phyloP scores from a whole-genome alignment of 2,888 invertebrate genomes.

The Oxystoma pomonae region DNA sequence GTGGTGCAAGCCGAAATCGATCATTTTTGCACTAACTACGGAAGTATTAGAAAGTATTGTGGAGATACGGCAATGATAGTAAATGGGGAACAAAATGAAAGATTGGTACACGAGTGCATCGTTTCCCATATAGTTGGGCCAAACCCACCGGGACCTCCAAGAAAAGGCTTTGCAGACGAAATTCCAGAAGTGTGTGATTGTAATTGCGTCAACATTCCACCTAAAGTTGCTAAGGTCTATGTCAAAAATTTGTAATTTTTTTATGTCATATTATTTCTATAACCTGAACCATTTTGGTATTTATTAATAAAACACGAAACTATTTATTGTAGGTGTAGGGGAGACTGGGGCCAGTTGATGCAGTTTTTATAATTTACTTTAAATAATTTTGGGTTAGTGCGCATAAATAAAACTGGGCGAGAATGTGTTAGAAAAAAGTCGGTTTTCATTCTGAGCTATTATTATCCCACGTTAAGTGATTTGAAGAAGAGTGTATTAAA shows the following conservation, averaged over 20 bases:
- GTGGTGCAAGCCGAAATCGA: slow-evolving; percentile 42
- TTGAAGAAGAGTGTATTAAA: no score
- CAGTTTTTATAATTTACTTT: background rate
- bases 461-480: slow-evolving; percentile 44
- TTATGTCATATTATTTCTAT: background rate
- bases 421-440: slow-evolving; percentile 38
- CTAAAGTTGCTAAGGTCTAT: slow-evolving; percentile 16
- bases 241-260: background rate
- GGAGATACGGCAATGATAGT: slow-evolving; percentile 40
- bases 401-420: slow-evolving; percentile 39
- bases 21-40: slow-evolving; percentile 45
- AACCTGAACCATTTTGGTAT: no score
- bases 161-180: slow-evolving; percentile 18
- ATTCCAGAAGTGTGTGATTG: slow-evolving; percentile 20
- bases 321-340: background rate
- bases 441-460: slow-evolving; percentile 44
- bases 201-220: slow-evolving; percentile 19
- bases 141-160: slow-evolving; percentile 18
- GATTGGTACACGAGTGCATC: slow-evolving; percentile 40
- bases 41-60: slow-evolving; percentile 43
- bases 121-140: slow-evolving; percentile 21
- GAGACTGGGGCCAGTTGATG: background rate
- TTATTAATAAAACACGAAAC: no score
- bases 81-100: slow-evolving; percentile 41
- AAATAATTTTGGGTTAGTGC: background rate